Evolutionary conservation across 2,797 vertebrate genomes (phyloP).

Genomic region (Cetoscarus ocellatus): DNA sequence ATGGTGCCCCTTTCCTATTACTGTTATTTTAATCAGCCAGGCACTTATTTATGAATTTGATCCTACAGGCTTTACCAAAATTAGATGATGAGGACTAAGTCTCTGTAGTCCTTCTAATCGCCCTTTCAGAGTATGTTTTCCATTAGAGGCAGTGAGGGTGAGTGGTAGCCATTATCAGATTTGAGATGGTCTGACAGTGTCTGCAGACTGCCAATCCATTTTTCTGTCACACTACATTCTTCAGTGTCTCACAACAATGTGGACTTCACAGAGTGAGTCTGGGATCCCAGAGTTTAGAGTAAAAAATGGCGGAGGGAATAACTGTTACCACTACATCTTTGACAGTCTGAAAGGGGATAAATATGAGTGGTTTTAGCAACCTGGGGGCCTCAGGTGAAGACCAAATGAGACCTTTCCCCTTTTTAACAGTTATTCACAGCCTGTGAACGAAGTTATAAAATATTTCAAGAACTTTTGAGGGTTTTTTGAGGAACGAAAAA

Average conservation of each 20-base stretch:
- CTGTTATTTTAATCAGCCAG: constrained; percentile 20
- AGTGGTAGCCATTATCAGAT: constrained; percentile 54
- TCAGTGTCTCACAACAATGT: constrained; percentile 32
- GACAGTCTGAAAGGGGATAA: too few species aligned
- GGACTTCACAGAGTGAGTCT: constrained; percentile 8
- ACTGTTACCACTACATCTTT: too few species aligned
- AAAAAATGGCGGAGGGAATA: too few species aligned
- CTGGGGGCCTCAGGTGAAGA: too few species aligned
- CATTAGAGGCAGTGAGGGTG: constrained; percentile 54
- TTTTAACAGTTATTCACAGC: too few species aligned
- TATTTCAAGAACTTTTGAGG: too few species aligned
- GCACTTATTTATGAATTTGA: constrained; percentile 23
- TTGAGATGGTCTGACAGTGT: constrained; percentile 28
- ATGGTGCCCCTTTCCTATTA: neutral
- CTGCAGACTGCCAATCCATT: constrained; percentile 34
- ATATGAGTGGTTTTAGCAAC: too few species aligned
- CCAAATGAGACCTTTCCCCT: too few species aligned
- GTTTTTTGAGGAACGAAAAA: too few species aligned
- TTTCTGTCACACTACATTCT: constrained; percentile 40
- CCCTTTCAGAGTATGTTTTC: constrained; percentile 46
- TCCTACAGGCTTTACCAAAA: constrained; percentile 19
- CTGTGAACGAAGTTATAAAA: too few species aligned
- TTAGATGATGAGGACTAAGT: constrained; percentile 23
- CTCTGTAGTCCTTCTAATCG: constrained; percentile 11
- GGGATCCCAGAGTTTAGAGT: neutral